These are phyloP conservation scores for Orthosia gothica DNA, from an alignment of 2,888 invertebrate species.

Conservation along the genomic window DNA sequence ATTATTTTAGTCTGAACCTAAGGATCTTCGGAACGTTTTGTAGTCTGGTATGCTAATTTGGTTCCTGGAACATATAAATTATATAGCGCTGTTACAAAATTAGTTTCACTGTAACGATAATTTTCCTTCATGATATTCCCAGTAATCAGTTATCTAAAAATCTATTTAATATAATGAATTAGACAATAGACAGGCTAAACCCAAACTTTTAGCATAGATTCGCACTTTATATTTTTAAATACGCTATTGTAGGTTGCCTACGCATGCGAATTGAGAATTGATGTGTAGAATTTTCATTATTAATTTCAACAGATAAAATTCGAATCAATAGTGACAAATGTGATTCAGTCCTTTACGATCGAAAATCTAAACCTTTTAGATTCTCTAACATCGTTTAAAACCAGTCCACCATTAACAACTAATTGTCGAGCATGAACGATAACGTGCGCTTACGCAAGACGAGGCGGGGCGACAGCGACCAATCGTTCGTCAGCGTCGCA, in stretches of 20 bases:
- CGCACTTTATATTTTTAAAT: not conserved
- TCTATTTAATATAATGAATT: not conserved
- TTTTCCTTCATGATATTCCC: not conserved
- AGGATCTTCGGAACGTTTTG: not conserved
- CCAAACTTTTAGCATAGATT: not conserved
- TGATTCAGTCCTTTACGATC: not conserved
- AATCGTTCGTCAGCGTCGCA: slow-evolving; percentile 80
- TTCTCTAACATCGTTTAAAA: slow-evolving; percentile 26
- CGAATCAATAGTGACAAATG: not conserved
- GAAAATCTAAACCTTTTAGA: slow-evolving; percentile 25
- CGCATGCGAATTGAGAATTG: not conserved
- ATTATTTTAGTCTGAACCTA: not conserved
- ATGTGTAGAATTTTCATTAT: not conserved
- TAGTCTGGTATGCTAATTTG: not conserved
- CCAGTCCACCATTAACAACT: slow-evolving; percentile 60
- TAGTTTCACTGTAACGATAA: not conserved
- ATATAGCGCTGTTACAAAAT: not conserved
- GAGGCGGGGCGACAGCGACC: slow-evolving; percentile 86
- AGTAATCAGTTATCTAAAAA: not conserved
- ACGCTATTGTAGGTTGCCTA: not conserved
- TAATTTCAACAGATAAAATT: not conserved
- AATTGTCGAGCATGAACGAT: slow-evolving; percentile 65
- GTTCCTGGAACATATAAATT: not conserved
- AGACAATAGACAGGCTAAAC: not conserved
- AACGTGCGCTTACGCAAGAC: slow-evolving; percentile 73